Base-by-base conservation (phyloP, 2,888 invertebrate species). In the Blomia tropicalis region DNA sequence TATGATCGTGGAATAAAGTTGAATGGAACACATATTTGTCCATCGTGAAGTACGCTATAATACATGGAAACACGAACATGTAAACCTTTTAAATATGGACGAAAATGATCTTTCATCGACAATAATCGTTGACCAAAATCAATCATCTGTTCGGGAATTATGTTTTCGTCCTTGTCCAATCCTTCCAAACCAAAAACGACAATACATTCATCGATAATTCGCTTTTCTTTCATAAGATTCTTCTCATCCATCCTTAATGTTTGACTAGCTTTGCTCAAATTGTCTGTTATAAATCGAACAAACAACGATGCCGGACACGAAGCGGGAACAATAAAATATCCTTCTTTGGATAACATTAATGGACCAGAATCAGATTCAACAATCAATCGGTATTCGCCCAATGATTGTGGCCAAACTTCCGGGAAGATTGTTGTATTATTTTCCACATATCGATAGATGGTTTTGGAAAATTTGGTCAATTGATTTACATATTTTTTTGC, bases 301-400 rank as follows among this genome's bases (percentile, higher is more conserved):
- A 92, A 77, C 67, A 91, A 81, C 68, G 83, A 82, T 0, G 89
- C 87, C 0, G 92, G 92, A 71, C 91, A 87, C 0, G 90, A 87
- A 0, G 89, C 84, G 17, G 93, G 92, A 1, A 88, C 85, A 66
- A 91, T 87, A 70, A 92, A 85, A 75, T 92, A 90, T 2, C 92
- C 93, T 2, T 88, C 88, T 0, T 90, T 90, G 14, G 89, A 89
- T 30, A 93, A 79, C 85, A 90, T 91, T 62, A 93, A 72, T 0
- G 92, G 92, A 0, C 92, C 92, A 2, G 91, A 86, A 73, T 90
- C 91, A 25, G 85, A 84, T 78, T 90, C 89, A 44, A 90, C 84
- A 27, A 89, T 88, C 61, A 90, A 81, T 76, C 89, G 84, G 71
- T 84, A 84, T 70, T 83, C 78, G 11, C 80, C 77, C 23, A 92